Evolutionary conservation across 2,797 vertebrate species (phyloP).

Genomic region (Myotis daubentonii): DNA sequence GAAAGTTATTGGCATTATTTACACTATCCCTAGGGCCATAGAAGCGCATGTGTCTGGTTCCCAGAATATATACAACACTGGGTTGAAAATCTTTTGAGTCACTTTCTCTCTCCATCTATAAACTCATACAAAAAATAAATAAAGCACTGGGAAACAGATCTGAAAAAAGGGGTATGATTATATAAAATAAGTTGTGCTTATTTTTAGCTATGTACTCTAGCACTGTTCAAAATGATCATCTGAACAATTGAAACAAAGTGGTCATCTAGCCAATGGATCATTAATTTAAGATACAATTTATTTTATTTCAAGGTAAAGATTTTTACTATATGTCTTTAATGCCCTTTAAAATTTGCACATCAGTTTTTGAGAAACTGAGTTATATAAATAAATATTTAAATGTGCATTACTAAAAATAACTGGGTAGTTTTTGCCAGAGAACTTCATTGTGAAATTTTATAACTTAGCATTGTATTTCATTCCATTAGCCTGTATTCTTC

Average conservation of each 20-base stretch:
- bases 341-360: background rate
- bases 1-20: background rate
- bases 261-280: background rate
- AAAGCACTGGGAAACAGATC: background rate
- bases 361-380: background rate
- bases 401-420: background rate
- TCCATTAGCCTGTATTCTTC: background rate
- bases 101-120: background rate
- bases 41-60: background rate
- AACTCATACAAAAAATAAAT: background rate
- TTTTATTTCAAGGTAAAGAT: background rate
- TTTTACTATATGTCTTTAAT: background rate
- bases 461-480: background rate
- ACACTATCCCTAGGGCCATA: background rate
- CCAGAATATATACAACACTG: background rate
- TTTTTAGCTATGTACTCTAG: background rate
- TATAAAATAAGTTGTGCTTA: background rate
- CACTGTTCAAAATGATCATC: background rate
- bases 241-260: background rate
- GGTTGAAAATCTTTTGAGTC: background rate
- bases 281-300: background rate
- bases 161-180: background rate
- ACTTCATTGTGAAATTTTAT: slow-evolving; percentile 5
- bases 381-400: background rate
- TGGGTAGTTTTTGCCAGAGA: background rate